Evolutionary conservation across 2,888 invertebrate genomes (phyloP).

Genomic region (Cepaea hortensis): DNA sequence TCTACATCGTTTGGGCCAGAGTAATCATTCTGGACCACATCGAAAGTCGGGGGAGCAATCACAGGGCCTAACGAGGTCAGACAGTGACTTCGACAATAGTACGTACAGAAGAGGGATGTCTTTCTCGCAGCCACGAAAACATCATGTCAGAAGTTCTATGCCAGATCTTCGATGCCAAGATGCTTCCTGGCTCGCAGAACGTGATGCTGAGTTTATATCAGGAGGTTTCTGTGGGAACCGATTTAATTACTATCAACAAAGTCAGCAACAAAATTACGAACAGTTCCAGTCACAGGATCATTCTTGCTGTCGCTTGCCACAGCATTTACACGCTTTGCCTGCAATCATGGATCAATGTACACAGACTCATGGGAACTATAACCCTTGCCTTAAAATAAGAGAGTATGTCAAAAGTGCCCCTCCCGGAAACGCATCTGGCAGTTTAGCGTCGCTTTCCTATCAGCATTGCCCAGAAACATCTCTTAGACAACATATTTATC

Average conservation of each 20-base stretch:
- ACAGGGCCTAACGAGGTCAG: neutral
- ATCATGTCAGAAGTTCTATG: conserved; percentile 43
- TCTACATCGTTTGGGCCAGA: neutral
- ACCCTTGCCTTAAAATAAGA: too few species aligned
- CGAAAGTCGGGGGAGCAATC: neutral
- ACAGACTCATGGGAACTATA: neutral
- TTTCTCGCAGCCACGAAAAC: neutral
- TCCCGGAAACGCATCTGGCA: neutral
- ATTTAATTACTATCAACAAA: neutral
- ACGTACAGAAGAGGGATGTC: neutral
- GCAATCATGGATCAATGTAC: neutral
- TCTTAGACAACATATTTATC: neutral
- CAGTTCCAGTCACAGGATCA: neutral
- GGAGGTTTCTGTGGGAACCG: neutral
- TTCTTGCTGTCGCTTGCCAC: neutral
- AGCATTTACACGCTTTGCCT: neutral
- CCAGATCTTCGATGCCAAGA: conserved; percentile 43
- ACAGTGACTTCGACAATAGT: neutral
- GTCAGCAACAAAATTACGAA: neutral
- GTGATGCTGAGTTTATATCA: neutral
- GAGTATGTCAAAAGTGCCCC: too few species aligned
- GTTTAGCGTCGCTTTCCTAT: neutral
- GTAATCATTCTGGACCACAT: neutral
- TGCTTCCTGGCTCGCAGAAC: neutral
- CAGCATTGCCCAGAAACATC: neutral